A percentile compares a stretch with the other conserved stretches of the same genome.
Evolutionary conservation across 2,797 vertebrate species (phyloP).

Genomic region (Acrossocheilus wenchowensis): DNA sequence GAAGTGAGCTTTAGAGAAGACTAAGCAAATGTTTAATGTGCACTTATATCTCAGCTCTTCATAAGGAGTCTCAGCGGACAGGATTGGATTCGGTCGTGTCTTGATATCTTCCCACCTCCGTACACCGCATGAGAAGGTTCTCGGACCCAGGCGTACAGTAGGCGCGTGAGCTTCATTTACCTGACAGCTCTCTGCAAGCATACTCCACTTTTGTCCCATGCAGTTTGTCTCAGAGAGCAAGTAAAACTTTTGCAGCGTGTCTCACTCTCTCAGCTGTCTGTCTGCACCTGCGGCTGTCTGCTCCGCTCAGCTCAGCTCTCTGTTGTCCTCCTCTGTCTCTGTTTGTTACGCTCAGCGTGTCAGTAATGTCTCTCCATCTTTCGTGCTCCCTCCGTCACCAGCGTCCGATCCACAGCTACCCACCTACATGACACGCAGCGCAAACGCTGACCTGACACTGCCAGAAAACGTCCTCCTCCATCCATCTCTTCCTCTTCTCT

Average conservation of each 20-base stretch:
- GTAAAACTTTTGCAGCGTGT: neutral
- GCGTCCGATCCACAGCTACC: neutral
- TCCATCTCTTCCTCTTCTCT: neutral
- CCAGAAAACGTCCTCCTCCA: neutral
- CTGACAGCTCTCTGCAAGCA: conserved; percentile 22
- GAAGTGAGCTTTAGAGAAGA: neutral
- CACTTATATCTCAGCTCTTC: neutral
- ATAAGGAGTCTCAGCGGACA: neutral
- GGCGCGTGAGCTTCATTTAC: neutral
- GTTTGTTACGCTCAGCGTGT: conserved; percentile 39
- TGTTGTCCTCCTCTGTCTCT: conserved; percentile 25
- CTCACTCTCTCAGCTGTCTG: conserved; percentile 27
- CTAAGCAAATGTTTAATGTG: neutral
- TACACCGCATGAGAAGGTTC: neutral
- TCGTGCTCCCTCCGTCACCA: conserved; percentile 1
- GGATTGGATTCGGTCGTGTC: neutral
- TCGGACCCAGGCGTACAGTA: neutral
- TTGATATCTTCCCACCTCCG: neutral
- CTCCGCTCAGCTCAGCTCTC: conserved; percentile 40
- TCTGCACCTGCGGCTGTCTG: conserved; percentile 38
- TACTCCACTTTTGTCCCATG: neutral
- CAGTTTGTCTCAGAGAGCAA: conserved; percentile 1
- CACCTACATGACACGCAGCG: conserved; percentile 41
- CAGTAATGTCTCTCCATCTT: conserved; percentile 30
- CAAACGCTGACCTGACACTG: conserved; percentile 29